Percentiles rank a stretch among this genome's conserved stretches.
Conservation (phyloP, 2,113 vertebrate species). For the Indri indri region DNA sequence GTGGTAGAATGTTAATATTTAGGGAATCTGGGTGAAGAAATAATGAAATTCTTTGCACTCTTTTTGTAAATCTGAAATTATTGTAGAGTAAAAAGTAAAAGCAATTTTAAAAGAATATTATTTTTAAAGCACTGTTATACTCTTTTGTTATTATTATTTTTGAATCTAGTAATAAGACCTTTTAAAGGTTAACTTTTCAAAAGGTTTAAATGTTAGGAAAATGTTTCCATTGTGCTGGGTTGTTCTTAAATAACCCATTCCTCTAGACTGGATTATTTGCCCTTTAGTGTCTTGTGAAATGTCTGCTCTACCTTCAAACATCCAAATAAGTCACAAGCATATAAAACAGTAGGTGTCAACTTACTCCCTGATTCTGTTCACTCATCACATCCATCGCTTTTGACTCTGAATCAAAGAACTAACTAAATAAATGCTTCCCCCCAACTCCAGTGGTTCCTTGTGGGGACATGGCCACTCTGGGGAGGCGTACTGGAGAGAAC, state of each 20-base stretch:
- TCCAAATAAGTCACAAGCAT: neutral
- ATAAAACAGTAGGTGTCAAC: neutral
- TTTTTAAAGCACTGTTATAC: neutral
- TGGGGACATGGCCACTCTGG: neutral
- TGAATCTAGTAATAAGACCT: neutral
- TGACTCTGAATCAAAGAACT: neutral
- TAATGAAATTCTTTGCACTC: neutral
- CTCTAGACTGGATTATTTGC: neutral
- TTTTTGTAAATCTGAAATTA: conserved; percentile 20
- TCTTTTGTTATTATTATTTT: neutral
- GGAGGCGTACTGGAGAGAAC: neutral
- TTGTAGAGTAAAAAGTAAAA: conserved; percentile 12
- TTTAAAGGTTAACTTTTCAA: neutral
- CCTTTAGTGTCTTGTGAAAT: neutral
- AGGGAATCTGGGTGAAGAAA: neutral
- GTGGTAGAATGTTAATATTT: neutral
- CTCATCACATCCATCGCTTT: neutral
- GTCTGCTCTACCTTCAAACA: neutral
- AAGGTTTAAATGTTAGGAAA: neutral
- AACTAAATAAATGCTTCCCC: neutral
- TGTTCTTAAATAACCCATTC: neutral
- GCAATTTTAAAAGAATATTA: neutral
- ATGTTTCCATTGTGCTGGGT: neutral
- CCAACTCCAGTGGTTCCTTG: neutral
- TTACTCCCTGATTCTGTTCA: neutral